phyloP scores from a whole-genome alignment of 2,113 vertebrate genomes.

The Anarrhichthys ocellatus region DNA sequence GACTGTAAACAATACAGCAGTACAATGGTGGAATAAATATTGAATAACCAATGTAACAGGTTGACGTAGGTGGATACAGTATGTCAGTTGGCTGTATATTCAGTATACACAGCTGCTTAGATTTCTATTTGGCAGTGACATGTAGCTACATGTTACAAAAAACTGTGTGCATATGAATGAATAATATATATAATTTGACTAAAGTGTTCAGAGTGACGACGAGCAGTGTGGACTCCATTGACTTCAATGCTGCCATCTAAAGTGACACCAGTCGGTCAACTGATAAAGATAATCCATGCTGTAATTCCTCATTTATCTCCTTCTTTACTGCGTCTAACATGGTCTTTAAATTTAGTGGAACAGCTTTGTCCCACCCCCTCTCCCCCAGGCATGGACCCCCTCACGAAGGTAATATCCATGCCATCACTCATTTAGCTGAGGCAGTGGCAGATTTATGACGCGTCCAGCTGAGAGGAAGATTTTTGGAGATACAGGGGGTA shows the following conservation, averaged over 20 bases:
- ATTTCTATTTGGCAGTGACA: background rate
- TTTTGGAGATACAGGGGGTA: constrained; percentile 69
- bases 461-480: constrained; percentile 78
- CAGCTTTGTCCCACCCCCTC: constrained; percentile 4
- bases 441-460: constrained; percentile 82
- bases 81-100: background rate
- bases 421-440: constrained; percentile 73
- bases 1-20: background rate
- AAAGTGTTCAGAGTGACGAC: too few relatives aligned
- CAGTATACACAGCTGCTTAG: background rate
- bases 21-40: background rate
- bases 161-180: background rate
- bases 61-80: background rate
- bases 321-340: constrained; percentile 9
- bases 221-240: background rate
- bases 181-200: background rate
- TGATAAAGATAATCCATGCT: background rate
- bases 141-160: background rate
- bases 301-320: constrained; percentile 17
- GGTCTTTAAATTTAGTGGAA: constrained; percentile 20
- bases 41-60: background rate
- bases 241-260: background rate
- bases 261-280: background rate
- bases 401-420: constrained; percentile 73
- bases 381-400: constrained; percentile 65